Conservation (phyloP, 1,140 invertebrate species). For the Drosophila varians region DNA sequence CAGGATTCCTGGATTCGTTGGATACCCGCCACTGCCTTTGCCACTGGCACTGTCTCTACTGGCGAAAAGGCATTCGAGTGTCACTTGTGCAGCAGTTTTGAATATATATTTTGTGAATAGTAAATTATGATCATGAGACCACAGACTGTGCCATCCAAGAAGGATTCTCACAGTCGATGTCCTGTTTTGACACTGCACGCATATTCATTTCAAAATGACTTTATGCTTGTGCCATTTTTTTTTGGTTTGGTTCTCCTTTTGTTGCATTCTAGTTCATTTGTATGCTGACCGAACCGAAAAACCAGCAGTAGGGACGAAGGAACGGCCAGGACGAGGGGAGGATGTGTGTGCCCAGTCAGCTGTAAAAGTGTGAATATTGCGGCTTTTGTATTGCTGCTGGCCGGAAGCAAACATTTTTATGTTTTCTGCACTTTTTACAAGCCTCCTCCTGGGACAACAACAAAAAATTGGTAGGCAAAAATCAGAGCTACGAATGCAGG, state of each 20-base stretch:
- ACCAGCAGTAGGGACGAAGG: neutral
- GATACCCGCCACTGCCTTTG: constrained; percentile 15
- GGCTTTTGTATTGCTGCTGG: constrained; percentile 29
- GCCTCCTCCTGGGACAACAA: neutral
- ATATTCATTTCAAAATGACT: constrained; percentile 45
- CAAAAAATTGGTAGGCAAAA: neutral
- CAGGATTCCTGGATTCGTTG: neutral
- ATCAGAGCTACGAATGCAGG: neutral
- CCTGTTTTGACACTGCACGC: constrained; percentile 13
- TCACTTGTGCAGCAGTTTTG: constrained; percentile 79
- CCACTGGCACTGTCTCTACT: constrained; percentile 55
- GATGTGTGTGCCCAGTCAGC: constrained; percentile 13
- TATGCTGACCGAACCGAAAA: constrained; percentile 5
- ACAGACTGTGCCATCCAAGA: constrained; percentile 34
- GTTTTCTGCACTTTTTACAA: constrained; percentile 29
- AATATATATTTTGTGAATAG: constrained; percentile 80
- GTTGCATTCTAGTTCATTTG: constrained; percentile 37
- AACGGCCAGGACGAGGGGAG: neutral
- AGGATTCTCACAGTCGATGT: constrained; percentile 6
- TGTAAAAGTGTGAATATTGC: constrained; percentile 67
- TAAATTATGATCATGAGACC: constrained; percentile 72
- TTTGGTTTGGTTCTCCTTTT: neutral
- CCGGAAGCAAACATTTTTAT: constrained; percentile 44
- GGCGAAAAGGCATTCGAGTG: constrained; percentile 77
- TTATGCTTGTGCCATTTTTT: constrained; percentile 15